These are phyloP conservation scores for Rutilus rutilus DNA, from an alignment of 2,113 vertebrate species.

Conservation along the genomic window DNA sequence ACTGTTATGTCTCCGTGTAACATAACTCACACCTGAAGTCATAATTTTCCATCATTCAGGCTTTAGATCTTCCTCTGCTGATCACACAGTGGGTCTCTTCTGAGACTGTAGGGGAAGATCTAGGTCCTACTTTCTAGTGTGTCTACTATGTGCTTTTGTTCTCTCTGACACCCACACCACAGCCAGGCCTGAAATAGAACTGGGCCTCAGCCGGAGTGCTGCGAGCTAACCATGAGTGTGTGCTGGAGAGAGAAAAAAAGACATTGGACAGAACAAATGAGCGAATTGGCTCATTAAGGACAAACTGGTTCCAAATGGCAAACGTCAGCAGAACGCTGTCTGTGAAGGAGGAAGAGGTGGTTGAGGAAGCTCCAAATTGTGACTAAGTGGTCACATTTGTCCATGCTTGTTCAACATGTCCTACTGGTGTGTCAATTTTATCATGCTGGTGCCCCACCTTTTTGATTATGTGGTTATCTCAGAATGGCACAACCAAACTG, in stretches of 20 bases:
- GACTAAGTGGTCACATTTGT: slow-evolving; percentile 23
- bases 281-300: slow-evolving; percentile 18
- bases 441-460: neutral
- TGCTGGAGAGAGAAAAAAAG: neutral
- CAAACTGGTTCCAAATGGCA: slow-evolving; percentile 12
- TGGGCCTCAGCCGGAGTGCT: slow-evolving; percentile 41
- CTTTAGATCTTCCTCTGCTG: slow-evolving; percentile 10
- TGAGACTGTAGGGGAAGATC: neutral
- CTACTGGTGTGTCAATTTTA: neutral
- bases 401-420: neutral
- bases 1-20: slow-evolving; percentile 14
- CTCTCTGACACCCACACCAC: slow-evolving; percentile 23
- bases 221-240: neutral
- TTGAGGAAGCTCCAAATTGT: neutral
- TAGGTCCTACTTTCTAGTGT: neutral
- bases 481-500: neutral
- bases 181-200: slow-evolving; percentile 65
- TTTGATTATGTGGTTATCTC: neutral
- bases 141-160: slow-evolving; percentile 27
- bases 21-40: slow-evolving; percentile 11
- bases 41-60: slow-evolving; percentile 37
- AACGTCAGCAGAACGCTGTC: neutral
- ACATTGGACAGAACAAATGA: neutral
- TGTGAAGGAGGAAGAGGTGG: slow-evolving; percentile 3
- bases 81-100: neutral